phyloP scores from a whole-genome alignment of 92 coral and sea anemone species.

The Epizoanthus illoricatus region DNA sequence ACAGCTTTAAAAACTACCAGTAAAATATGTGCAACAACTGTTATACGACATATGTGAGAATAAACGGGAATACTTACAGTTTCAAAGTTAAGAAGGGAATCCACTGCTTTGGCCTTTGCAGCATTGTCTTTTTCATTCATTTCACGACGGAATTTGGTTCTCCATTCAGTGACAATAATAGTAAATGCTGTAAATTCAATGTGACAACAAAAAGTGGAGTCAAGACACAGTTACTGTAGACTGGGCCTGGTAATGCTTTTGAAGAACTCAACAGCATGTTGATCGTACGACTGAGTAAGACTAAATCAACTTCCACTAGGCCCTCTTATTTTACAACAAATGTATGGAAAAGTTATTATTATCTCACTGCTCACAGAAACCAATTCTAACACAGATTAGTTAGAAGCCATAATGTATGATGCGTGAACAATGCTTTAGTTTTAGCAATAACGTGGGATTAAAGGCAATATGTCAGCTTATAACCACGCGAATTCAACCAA shows the following conservation, averaged over 20 bases:
- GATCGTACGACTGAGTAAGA: background rate
- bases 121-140: slow-evolving; percentile 93
- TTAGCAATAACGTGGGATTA: too few relatives aligned
- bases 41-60: background rate
- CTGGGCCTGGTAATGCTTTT: background rate
- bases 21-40: background rate
- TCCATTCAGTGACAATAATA: slow-evolving; percentile 87
- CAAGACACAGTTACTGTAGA: background rate
- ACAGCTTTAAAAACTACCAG: too few relatives aligned
- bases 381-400: too few relatives aligned
- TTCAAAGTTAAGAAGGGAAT: slow-evolving; percentile 95
- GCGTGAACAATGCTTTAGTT: too few relatives aligned
- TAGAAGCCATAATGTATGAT: too few relatives aligned
- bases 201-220: too few relatives aligned
- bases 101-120: slow-evolving; percentile 98
- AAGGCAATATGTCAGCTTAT: too few relatives aligned
- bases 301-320: too few relatives aligned
- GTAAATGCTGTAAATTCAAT: slow-evolving; percentile 56
- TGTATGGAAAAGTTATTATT: too few relatives aligned
- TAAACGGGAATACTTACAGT: slow-evolving; percentile 68
- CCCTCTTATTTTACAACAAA: too few relatives aligned
- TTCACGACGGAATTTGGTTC: slow-evolving; percentile 88
- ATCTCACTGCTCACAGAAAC: too few relatives aligned
- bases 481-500: too few relatives aligned
- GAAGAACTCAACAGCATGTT: background rate